Evolutionary conservation across 1,140 invertebrate genomes (phyloP).

Genomic region (Heliconius nattereri): DNA sequence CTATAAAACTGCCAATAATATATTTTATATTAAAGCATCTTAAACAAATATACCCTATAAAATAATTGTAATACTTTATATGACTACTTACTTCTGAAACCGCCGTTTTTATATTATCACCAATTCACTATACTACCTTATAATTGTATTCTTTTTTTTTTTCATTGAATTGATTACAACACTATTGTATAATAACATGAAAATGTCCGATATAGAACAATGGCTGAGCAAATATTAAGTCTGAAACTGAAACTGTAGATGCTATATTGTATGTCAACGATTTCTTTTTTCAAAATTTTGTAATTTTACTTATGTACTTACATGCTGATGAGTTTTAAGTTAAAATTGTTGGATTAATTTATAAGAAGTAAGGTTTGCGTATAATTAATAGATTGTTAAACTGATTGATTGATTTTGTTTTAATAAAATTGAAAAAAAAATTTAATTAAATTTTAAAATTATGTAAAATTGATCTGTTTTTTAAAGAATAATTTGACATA

Average conservation of each 20-base stretch:
- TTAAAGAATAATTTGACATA: not conserved
- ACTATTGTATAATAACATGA: not conserved
- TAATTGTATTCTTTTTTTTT: not conserved
- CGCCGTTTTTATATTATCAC: not conserved
- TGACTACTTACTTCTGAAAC: not conserved
- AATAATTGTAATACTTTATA: not conserved
- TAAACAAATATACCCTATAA: not conserved
- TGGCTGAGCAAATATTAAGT: constrained; percentile 35
- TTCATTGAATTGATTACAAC: not conserved
- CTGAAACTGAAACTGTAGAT: constrained; percentile 37
- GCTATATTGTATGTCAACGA: constrained; percentile 18
- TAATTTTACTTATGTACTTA: constrained; percentile 25
- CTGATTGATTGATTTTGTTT: not conserved
- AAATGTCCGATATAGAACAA: constrained; percentile 25
- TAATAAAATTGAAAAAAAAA: too few species aligned
- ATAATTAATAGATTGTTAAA: not conserved
- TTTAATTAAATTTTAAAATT: too few species aligned
- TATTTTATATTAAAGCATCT: not conserved
- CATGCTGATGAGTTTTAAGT: constrained; percentile 29
- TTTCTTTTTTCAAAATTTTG: constrained; percentile 13
- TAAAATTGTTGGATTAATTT: constrained; percentile 8
- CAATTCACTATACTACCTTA: not conserved
- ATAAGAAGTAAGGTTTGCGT: constrained; percentile 16
- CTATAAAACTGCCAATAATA: not conserved
- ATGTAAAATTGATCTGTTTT: too few species aligned